Base-by-base conservation (phyloP, 2,888 invertebrate genomes). In the Dolomedes plantarius region DNA sequence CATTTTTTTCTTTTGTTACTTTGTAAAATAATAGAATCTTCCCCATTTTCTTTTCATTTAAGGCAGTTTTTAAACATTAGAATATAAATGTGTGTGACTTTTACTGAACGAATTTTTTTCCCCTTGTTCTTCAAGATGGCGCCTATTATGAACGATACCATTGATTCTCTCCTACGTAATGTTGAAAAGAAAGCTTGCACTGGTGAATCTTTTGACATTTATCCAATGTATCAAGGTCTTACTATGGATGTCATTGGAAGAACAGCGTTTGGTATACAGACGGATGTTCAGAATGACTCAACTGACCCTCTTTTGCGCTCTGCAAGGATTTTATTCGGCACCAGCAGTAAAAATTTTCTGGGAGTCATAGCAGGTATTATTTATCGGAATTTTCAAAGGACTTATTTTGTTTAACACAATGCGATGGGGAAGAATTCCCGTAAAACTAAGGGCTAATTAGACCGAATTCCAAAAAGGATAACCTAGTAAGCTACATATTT, bases 191-290 rank as follows among this genome's bases (percentile, higher is more conserved):
- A 77, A 77, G 13, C 23, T 39, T 68, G 73, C 41, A 5, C 13
- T 6, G 80, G 67, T 23, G 56, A 82, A 62, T 73, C 88, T n/a
- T 88, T 88, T 65, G 67, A 88, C 29, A 80, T 88, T 27, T 88
- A 88, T 74, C 76, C 74, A n/a, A 28, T 85, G 36, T 82, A 86
- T 29, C 80, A 88, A 56, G 69, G 65, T 9, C 32, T 88, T 16
- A 88, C 88, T 0, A 79, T 75, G 69, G 86, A 87, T 72, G 82
- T 78, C 31, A 88, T 87, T 32, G 86, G 86, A n/a, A 36, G 85
- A 72, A 86, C 78, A 1, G 77, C 81, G 7, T 86, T 88, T 32
- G 88, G 88, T 29, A 81, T 87, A n/a, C 41, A 87, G 23, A 81
- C 73, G 9, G 71, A 88, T 76, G 76, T 73, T 11, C 88, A 88